These are phyloP conservation scores for Chondrosia reniformis DNA, from an alignment of 37 sponge, comb jelly and placozoan species.

Conservation along the genomic window DNA sequence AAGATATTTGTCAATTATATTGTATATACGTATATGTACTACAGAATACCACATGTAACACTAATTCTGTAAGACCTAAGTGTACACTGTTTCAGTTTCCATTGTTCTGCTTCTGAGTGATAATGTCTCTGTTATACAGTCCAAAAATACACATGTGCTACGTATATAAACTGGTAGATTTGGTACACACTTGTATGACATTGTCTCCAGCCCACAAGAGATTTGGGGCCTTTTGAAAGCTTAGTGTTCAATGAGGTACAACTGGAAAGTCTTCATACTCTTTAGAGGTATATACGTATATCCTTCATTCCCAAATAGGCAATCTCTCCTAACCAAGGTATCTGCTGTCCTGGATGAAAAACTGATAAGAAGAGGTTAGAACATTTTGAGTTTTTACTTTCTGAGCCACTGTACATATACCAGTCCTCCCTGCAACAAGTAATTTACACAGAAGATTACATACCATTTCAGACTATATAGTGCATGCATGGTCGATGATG, in stretches of 20 bases:
- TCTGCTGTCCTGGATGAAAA: conserved; percentile 50
- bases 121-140: too few relatives aligned
- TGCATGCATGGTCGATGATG: too few relatives aligned
- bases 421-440: not conserved
- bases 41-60: too few relatives aligned
- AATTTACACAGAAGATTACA: too few relatives aligned
- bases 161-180: too few relatives aligned
- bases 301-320: conserved; percentile 54
- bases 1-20: too few relatives aligned
- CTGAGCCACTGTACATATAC: conserved; percentile 45
- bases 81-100: too few relatives aligned
- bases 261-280: conserved; percentile 61
- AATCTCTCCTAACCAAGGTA: conserved; percentile 81
- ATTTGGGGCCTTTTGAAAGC: conserved; percentile 57
- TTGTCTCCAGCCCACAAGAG: conserved; percentile 62
- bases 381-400: conserved; percentile 57
- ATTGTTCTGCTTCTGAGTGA: too few relatives aligned
- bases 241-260: conserved; percentile 30
- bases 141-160: too few relatives aligned
- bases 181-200: conserved; percentile 63
- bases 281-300: not conserved
- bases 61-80: too few relatives aligned
- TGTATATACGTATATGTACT: too few relatives aligned
- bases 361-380: conserved; percentile 77
- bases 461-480: too few relatives aligned